phyloP scores from a whole-genome alignment of 2,797 vertebrate genomes.

The Peromyscus nudipes region DNA sequence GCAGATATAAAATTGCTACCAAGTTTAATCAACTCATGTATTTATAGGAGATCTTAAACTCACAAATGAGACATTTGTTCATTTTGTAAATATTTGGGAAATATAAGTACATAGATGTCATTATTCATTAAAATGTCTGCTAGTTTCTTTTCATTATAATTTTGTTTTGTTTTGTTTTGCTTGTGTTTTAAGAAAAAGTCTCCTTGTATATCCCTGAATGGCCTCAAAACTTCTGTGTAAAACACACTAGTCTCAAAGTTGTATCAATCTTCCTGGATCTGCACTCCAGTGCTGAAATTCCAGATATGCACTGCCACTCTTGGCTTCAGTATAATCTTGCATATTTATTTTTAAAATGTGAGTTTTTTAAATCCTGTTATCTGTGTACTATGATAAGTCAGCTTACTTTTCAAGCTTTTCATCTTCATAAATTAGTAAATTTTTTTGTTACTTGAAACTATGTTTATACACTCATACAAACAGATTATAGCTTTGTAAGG shows the following conservation, averaged over 20 bases:
- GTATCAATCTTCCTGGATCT: not conserved
- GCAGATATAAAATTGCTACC: slow-evolving; percentile 65
- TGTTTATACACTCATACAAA: not conserved
- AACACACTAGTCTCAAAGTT: not conserved
- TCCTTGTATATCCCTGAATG: not conserved
- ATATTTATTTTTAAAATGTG: slow-evolving; percentile 64
- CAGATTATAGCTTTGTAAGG: not conserved
- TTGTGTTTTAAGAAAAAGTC: not conserved
- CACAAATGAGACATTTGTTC: slow-evolving; percentile 70
- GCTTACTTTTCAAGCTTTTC: slow-evolving; percentile 3
- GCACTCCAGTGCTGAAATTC: not conserved
- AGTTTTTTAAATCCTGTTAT: slow-evolving; percentile 42
- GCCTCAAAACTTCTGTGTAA: not conserved
- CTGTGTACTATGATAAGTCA: slow-evolving; percentile 57
- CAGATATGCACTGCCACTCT: not conserved
- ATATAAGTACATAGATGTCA: slow-evolving; percentile 36
- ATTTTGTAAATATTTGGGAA: slow-evolving; percentile 63
- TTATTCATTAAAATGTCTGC: slow-evolving; percentile 53
- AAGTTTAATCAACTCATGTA: slow-evolving; percentile 68
- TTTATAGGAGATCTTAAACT: slow-evolving; percentile 62
- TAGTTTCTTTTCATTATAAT: slow-evolving; percentile 47
- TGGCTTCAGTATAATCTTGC: slow-evolving; percentile 16
- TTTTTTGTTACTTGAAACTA: slow-evolving; percentile 62
- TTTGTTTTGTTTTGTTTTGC: not conserved
- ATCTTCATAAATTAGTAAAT: slow-evolving; percentile 24